Conservation (phyloP, 1,140 invertebrate species). For the Eurosta solidaginis region DNA sequence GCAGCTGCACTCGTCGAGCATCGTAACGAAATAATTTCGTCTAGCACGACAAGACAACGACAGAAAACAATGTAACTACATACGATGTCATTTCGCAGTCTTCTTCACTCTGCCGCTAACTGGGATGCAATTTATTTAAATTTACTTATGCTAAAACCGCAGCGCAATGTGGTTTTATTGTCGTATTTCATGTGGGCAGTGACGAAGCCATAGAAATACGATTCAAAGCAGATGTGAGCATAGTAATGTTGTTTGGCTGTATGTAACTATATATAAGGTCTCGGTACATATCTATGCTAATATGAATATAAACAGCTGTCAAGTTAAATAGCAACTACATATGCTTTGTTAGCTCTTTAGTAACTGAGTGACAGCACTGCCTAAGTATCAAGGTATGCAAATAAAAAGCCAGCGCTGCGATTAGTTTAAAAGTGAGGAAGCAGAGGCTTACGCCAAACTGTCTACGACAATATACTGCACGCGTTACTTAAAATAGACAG, state of each 20-base stretch:
- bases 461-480: background rate
- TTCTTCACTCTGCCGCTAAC: too few species aligned
- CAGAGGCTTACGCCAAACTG: slow-evolving; percentile 14
- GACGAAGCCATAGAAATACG: slow-evolving; percentile 14
- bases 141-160: too few species aligned
- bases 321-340: background rate
- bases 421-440: background rate
- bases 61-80: too few species aligned
- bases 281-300: background rate
- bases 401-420: background rate
- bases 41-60: too few species aligned
- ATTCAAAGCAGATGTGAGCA: background rate
- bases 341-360: background rate
- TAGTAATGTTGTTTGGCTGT: background rate
- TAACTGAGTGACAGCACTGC: too few species aligned
- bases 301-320: background rate
- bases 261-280: too few species aligned
- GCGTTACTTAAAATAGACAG: background rate
- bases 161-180: slow-evolving; percentile 4
- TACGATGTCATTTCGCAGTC: too few species aligned
- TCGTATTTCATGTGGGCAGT: slow-evolving; percentile 12
- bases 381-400: background rate
- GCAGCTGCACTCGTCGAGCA: too few species aligned
- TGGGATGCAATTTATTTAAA: too few species aligned
- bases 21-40: too few species aligned